Conservation (phyloP, 2,888 invertebrate genomes). For the Sinohyriopsis cumingii region DNA sequence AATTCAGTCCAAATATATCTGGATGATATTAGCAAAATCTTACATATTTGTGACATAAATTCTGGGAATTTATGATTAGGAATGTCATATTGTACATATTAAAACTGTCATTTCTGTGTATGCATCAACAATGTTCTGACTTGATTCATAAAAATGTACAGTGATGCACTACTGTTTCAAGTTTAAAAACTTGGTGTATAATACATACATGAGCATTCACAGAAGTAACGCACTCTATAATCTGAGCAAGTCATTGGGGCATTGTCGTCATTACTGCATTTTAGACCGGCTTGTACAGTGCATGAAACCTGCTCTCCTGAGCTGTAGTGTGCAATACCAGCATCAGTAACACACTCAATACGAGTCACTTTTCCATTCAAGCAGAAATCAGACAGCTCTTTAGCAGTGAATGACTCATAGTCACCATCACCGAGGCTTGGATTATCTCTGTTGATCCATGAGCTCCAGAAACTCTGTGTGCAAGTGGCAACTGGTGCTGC, state of each 20-base stretch:
- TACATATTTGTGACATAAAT: too few relatives aligned
- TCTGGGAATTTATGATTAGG: too few relatives aligned
- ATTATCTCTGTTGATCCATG: constrained; percentile 55
- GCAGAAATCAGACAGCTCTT: constrained; percentile 47
- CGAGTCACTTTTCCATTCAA: constrained; percentile 52
- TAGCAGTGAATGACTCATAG: constrained; percentile 37
- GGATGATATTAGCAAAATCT: too few relatives aligned
- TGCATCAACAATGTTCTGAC: background rate
- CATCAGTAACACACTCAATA: constrained; percentile 58
- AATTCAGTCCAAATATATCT: too few relatives aligned
- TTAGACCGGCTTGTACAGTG: constrained; percentile 80
- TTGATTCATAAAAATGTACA: background rate
- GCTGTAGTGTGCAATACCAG: constrained; percentile 41
- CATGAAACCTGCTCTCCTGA: constrained; percentile 56
- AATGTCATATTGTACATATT: too few relatives aligned
- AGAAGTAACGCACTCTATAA: constrained; percentile 65
- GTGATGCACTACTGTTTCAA: background rate
- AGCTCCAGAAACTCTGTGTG: constrained; percentile 28
- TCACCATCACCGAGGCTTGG: constrained; percentile 51
- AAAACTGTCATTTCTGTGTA: too few relatives aligned
- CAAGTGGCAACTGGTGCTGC: too few relatives aligned
- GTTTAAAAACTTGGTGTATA: background rate
- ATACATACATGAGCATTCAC: constrained; percentile 73
- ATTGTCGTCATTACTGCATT: constrained; percentile 74
- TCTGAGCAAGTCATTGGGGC: constrained; percentile 54